Percentiles rank a stretch among this genome's conserved stretches.
phyloP scores from a whole-genome alignment of 35 echinoderm and acorn worm genomes.

The Ophiothrix spiculata region DNA sequence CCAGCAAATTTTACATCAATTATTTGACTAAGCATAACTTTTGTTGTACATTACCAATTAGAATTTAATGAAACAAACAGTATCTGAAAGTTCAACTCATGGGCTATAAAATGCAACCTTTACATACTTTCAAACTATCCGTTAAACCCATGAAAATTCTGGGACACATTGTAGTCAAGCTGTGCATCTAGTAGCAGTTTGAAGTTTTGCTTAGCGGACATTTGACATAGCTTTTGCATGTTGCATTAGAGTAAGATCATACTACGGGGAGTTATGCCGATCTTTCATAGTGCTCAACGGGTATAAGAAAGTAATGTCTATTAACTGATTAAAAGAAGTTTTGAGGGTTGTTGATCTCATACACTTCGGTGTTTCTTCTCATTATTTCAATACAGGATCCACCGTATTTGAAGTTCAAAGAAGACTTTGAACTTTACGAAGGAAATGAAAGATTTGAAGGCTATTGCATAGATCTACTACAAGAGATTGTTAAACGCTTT shows the following conservation, averaged over 20 bases:
- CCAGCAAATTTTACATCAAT: too few relatives aligned
- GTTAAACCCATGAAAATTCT: too few relatives aligned
- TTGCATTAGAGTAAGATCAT: neutral
- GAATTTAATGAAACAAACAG: too few relatives aligned
- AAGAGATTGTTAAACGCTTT: conserved; percentile 51
- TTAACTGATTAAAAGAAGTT: neutral
- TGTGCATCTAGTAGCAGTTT: too few relatives aligned
- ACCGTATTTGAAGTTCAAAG: conserved; percentile 65
- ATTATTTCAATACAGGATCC: conserved; percentile 44
- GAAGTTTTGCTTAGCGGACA: too few relatives aligned
- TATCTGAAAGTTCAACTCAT: too few relatives aligned
- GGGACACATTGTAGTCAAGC: too few relatives aligned
- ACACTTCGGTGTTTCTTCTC: neutral
- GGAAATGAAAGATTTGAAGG: conserved; percentile 74
- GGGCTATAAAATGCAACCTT: too few relatives aligned
- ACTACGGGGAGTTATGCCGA: neutral
- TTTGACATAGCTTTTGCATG: neutral
- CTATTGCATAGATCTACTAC: conserved; percentile 75
- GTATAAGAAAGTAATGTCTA: neutral
- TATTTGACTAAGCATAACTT: too few relatives aligned
- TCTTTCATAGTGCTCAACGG: neutral
- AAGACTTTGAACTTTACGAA: neutral
- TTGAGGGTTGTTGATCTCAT: neutral
- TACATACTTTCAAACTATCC: too few relatives aligned
- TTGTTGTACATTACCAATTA: too few relatives aligned